A percentile compares a stretch with the other conserved stretches of the same genome.
Evolutionary conservation across 2,797 vertebrate species (phyloP).

Genomic region (Poeciliopsis infans): DNA sequence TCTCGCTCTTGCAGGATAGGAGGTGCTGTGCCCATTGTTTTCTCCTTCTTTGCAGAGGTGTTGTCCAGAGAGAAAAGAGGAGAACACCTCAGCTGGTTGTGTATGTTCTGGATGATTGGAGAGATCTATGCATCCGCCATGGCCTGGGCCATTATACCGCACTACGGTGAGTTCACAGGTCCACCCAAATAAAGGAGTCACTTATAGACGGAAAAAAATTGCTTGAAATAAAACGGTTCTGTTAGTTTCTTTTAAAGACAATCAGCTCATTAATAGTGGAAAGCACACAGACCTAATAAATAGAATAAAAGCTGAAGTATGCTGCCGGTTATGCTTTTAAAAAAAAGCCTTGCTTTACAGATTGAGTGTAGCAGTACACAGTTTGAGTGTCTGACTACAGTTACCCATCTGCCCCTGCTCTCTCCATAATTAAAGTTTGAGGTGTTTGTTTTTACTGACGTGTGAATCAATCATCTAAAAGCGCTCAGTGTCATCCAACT

Average conservation of each 20-base stretch:
- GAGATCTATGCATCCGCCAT: constrained; percentile 98
- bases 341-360: not conserved
- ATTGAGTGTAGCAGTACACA: constrained; percentile 13
- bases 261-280: not conserved
- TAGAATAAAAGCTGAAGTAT: not conserved
- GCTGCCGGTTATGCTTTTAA: not conserved
- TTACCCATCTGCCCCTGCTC: not conserved
- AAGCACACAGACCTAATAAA: not conserved
- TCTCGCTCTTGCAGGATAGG: constrained; percentile 86
- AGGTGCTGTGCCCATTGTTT: constrained; percentile 94
- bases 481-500: constrained; percentile 15
- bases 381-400: not conserved
- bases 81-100: constrained; percentile 97
- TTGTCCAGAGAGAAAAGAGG: constrained; percentile 95
- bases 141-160: constrained; percentile 99
- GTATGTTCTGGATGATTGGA: constrained; percentile 99
- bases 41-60: constrained; percentile 97
- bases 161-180: constrained; percentile 88
- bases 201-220: not conserved
- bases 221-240: not conserved
- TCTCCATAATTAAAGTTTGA: not conserved
- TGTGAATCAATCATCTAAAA: constrained; percentile 10
- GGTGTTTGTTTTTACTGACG: not conserved
- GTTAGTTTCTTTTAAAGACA: not conserved
- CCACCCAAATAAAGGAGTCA: not conserved